Evolutionary conservation across 2,888 invertebrate species (phyloP), one percentile per base, ranked within the genome.

Genomic region (Gnatocerus cornutus): DNA sequence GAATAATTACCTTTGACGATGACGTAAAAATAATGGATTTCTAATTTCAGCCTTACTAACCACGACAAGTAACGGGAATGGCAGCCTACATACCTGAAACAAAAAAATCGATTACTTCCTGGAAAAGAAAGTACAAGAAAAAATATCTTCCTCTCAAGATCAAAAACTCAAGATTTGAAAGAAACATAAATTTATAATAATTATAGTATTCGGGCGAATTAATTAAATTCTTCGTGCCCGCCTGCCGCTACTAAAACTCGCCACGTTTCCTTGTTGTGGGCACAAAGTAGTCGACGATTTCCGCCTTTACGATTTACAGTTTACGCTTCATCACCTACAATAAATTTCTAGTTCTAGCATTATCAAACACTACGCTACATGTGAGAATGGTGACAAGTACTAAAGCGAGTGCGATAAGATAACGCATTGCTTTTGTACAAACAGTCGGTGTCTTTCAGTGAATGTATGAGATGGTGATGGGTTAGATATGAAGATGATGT

Each of bases 251-350:
- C 13, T 41, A n/a, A 41, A 41, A n/a, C 41, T 27, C 1, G 27
- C 13, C 16, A 16, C 46, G 16, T 46, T 46, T 46, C 46, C 46
- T 12, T 46, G 6, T 8, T 43, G 52, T 30, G 13, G 14, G 12
- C 33, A 37, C 33, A 14, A 29, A 52, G 55, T 14, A 12, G 33
- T 55, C 16, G 55, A 14, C 16, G 55, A 55, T 37, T 39, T 55
- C 39, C 39, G 55, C 10, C 7, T 53, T 55, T 5, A 13, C 55
- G 39, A 39, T 55, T 55, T 55, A 39, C 55, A 37, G 37, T 55
- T 55, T 55, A 55, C 55, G 55, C 55, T 37, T 55, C 55, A 55
- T 55, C 55, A 27, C 55, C 55, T 37, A 14, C 55, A 37, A 39
- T 55, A 55, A 50, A 50, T 39, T 55, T 37, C 55, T 9, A 27